These are phyloP conservation scores for Diabrotica virgifera DNA, from an alignment of 1,140 invertebrate genomes.

Conservation along the genomic window DNA sequence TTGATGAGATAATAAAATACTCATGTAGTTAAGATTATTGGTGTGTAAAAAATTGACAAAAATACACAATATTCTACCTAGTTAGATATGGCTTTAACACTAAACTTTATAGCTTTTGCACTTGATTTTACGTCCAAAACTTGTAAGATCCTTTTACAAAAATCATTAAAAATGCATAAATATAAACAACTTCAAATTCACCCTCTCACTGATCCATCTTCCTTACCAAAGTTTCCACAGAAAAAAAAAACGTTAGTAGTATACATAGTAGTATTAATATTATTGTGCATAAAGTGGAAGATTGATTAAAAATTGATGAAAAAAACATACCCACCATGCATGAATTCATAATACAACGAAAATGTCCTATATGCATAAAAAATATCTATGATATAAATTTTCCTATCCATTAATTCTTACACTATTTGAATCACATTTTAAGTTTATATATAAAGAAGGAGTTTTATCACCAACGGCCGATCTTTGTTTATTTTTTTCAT, in stretches of 20 bases:
- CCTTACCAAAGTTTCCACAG: background rate
- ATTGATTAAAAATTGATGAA: constrained; percentile 15
- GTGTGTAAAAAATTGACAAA: too few relatives aligned
- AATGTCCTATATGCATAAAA: constrained; percentile 41
- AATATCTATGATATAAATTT: constrained; percentile 43
- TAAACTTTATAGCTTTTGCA: too few relatives aligned
- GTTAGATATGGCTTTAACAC: too few relatives aligned
- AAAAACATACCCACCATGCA: constrained; percentile 16
- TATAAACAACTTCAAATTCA: too few relatives aligned
- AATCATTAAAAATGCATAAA: constrained; percentile 4
- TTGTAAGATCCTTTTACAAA: background rate
- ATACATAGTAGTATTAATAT: constrained; percentile 4
- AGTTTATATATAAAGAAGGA: constrained; percentile 31
- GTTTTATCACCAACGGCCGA: too few relatives aligned
- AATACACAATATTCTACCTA: too few relatives aligned
- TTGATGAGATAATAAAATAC: too few relatives aligned
- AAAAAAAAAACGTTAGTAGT: constrained; percentile 1
- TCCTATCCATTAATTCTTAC: constrained; percentile 35
- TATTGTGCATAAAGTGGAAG: constrained; percentile 27
- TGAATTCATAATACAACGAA: constrained; percentile 13
- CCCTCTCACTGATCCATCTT: too few relatives aligned
- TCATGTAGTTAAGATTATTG: too few relatives aligned
- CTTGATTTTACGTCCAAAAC: too few relatives aligned
- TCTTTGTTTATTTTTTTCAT: too few relatives aligned
- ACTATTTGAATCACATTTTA: constrained; percentile 47